phyloP scores from a whole-genome alignment of 2,113 vertebrate species.

The Microtus ochrogaster region DNA sequence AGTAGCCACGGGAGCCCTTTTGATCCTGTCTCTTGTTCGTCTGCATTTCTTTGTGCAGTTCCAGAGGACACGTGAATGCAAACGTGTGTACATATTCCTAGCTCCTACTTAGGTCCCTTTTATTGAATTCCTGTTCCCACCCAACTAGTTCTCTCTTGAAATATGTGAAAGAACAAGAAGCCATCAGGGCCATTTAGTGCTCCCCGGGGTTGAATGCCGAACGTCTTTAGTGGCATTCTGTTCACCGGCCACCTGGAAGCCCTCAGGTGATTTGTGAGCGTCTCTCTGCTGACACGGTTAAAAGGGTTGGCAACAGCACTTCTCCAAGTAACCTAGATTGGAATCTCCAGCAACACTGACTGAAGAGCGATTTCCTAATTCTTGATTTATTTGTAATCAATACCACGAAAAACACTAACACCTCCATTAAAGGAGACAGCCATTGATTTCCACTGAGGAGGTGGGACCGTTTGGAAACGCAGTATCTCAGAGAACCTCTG shows the following conservation, averaged over 20 bases:
- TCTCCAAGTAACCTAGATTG: conserved; percentile 50
- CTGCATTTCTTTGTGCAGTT: background rate
- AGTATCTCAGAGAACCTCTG: conserved; percentile 1
- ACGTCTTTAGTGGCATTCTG: background rate
- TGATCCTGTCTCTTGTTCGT: background rate
- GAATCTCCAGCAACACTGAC: conserved; percentile 3
- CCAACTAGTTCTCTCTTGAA: conserved; percentile 34
- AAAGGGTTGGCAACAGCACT: conserved; percentile 49
- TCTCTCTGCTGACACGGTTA: conserved; percentile 44
- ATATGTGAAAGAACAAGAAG: background rate
- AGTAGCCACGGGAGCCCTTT: background rate
- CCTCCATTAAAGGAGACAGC: conserved; percentile 63
- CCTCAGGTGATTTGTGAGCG: background rate
- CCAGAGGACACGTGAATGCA: background rate
- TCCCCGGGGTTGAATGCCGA: background rate
- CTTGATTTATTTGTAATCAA: conserved; percentile 72
- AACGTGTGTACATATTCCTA: background rate
- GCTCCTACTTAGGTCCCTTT: conserved; percentile 20
- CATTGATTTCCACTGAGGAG: conserved; percentile 72
- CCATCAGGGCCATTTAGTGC: background rate
- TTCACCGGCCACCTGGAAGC: conserved; percentile 33
- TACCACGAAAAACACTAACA: conserved; percentile 73
- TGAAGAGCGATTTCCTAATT: conserved; percentile 29
- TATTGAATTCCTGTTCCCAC: conserved; percentile 42
- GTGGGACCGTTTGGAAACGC: conserved; percentile 21